A percentile compares a stretch with the other conserved stretches of the same genome.
phyloP scores from a whole-genome alignment of 2,113 vertebrate genomes.

The Aspiorhynchus laticeps region DNA sequence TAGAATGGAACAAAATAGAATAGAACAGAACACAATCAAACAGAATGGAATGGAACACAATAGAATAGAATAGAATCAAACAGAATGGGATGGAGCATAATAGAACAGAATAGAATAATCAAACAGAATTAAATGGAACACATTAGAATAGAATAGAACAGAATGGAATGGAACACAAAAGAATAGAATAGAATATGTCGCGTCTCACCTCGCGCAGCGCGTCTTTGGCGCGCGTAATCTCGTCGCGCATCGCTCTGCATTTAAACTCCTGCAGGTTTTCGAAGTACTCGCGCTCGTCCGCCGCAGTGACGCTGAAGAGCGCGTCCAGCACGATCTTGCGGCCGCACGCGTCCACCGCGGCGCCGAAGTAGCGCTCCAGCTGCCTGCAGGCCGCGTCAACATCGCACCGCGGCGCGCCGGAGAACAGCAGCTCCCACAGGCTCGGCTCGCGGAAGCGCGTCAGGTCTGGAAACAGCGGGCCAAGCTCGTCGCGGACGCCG shows the following conservation, averaged over 20 bases:
- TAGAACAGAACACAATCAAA: no score
- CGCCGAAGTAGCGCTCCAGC: conserved; percentile 85
- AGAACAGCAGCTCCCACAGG: conserved; percentile 40
- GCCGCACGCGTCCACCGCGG: conserved; percentile 87
- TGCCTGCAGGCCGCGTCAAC: conserved; percentile 78
- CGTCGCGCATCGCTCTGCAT: conserved; percentile 80
- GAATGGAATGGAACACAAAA: no score
- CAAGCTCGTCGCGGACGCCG: conserved; percentile 76
- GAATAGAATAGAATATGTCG: neutral
- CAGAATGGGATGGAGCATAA: neutral
- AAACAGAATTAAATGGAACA: no score
- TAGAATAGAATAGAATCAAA: neutral
- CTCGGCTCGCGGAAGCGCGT: conserved; percentile 62
- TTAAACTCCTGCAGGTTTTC: conserved; percentile 87
- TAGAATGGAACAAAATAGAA: no score
- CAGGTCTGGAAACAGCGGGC: conserved; percentile 78
- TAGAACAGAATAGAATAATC: neutral
- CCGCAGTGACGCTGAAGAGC: conserved; percentile 78
- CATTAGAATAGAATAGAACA: neutral
- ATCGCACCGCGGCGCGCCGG: conserved; percentile 58
- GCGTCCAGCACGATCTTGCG: conserved; percentile 81
- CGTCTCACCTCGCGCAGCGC: conserved; percentile 76
- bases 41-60: no score
- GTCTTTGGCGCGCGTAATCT: conserved; percentile 74
- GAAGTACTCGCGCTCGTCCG: conserved; percentile 81